Evolutionary conservation across 2,797 vertebrate species (phyloP).

Genomic region (Glossophaga mutica): DNA sequence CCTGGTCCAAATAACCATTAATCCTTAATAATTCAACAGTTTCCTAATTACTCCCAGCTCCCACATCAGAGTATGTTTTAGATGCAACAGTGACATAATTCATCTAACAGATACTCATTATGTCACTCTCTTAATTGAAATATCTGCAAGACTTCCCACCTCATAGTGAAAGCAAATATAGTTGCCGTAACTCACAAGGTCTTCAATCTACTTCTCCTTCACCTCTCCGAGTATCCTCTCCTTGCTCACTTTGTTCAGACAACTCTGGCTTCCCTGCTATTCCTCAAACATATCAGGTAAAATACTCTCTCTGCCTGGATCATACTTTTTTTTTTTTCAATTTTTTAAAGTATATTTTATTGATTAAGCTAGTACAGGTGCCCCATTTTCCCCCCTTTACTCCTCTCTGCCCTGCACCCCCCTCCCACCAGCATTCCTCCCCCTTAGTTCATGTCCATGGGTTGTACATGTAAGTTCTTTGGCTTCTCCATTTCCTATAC

Average conservation of each 20-base stretch:
- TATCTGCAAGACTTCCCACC: background rate
- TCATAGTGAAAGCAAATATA: background rate
- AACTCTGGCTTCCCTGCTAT: background rate
- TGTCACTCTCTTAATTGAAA: background rate
- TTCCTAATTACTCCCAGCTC: background rate
- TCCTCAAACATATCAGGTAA: background rate
- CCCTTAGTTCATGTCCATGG: too few species aligned
- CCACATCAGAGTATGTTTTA: background rate
- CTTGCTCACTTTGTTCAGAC: background rate
- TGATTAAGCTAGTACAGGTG: too few species aligned
- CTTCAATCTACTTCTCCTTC: background rate
- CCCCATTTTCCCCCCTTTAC: too few species aligned
- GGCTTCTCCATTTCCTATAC: too few species aligned
- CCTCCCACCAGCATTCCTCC: too few species aligned
- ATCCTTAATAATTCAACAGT: background rate
- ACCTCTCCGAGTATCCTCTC: background rate
- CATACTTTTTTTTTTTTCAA: too few species aligned
- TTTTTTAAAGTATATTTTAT: too few species aligned
- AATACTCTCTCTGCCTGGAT: background rate
- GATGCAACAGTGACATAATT: background rate
- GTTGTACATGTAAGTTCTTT: too few species aligned
- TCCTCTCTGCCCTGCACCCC: too few species aligned
- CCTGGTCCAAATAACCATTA: background rate
- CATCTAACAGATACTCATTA: background rate
- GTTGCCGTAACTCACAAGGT: background rate